Evolutionary conservation across 2,888 invertebrate genomes (phyloP).

Genomic region (Leptopilina drosophilae): DNA sequence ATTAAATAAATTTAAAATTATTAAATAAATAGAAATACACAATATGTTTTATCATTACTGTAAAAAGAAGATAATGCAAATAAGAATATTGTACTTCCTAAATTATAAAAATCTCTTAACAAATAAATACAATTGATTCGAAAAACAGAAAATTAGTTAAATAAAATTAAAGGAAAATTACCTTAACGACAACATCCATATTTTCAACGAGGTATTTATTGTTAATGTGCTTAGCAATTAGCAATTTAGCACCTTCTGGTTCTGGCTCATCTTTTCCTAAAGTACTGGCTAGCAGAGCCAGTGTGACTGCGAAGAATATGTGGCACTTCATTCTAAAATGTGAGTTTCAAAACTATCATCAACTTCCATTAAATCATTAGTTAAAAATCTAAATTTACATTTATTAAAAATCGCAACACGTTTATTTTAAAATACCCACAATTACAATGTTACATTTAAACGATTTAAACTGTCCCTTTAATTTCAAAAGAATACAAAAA

Average conservation of each 20-base stretch:
- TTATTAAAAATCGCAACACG: too few relatives aligned
- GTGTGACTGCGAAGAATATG: constrained; percentile 77
- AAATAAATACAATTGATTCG: too few relatives aligned
- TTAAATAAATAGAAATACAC: too few relatives aligned
- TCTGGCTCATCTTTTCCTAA: constrained; percentile 81
- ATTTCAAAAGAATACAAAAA: too few relatives aligned
- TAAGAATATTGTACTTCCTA: too few relatives aligned
- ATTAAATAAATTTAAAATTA: too few relatives aligned
- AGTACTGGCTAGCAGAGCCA: constrained; percentile 77
- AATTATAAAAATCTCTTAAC: too few relatives aligned
- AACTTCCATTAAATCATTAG: not conserved
- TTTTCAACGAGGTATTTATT: constrained; percentile 98
- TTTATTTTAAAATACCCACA: too few relatives aligned
- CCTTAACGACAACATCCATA: constrained; percentile 92
- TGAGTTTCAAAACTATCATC: constrained; percentile 48
- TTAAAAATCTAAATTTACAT: not conserved
- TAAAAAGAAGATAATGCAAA: too few relatives aligned
- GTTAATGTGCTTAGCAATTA: constrained; percentile 95
- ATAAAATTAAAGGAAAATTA: constrained; percentile 59
- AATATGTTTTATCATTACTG: too few relatives aligned
- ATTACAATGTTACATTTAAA: too few relatives aligned
- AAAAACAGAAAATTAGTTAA: not conserved
- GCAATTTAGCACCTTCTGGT: constrained; percentile 87
- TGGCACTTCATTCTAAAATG: constrained; percentile 73
- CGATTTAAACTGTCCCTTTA: too few relatives aligned